Conservation (phyloP, 2,113 vertebrate genomes). For the Myotis davidii region DNA sequence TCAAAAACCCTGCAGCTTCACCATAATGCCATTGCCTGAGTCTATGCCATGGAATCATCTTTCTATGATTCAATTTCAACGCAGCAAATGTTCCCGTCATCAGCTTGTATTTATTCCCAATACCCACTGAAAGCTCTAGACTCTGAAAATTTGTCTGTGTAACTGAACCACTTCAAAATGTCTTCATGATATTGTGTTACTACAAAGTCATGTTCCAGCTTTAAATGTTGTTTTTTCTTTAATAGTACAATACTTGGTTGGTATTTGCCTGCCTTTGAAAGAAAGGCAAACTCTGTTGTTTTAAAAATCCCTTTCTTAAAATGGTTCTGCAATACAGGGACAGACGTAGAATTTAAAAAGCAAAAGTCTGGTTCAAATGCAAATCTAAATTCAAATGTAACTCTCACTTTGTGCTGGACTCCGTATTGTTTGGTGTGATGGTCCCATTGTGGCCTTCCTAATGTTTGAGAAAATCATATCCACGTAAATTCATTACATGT, state of each 20-base stretch:
- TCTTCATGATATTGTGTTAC: slow-evolving; percentile 47
- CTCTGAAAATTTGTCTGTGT: slow-evolving; percentile 57
- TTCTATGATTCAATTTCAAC: slow-evolving; percentile 43
- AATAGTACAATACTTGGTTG: slow-evolving; percentile 1
- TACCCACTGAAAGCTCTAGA: slow-evolving; percentile 40
- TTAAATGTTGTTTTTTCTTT: slow-evolving; percentile 43
- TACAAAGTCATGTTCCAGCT: slow-evolving; percentile 60
- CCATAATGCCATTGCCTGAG: background rate
- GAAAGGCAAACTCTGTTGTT: slow-evolving; percentile 54
- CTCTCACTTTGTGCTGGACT: slow-evolving; percentile 34
- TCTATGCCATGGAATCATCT: slow-evolving; percentile 16
- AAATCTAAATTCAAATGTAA: slow-evolving; percentile 63
- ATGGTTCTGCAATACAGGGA: slow-evolving; percentile 20
- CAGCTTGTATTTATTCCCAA: slow-evolving; percentile 60
- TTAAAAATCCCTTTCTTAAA: slow-evolving; percentile 56
- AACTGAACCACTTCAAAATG: slow-evolving; percentile 68
- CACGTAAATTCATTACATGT: slow-evolving; percentile 67
- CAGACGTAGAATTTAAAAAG: slow-evolving; percentile 61
- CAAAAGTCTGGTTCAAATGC: slow-evolving; percentile 57
- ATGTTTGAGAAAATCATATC: slow-evolving; percentile 63
- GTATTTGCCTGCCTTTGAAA: slow-evolving; percentile 57
- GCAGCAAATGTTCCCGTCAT: slow-evolving; percentile 40
- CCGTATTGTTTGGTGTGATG: background rate
- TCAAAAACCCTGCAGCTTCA: slow-evolving; percentile 17
- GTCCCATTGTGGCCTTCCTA: slow-evolving; percentile 6